phyloP scores from a whole-genome alignment of 2,797 vertebrate species.

The Geotria australis region DNA sequence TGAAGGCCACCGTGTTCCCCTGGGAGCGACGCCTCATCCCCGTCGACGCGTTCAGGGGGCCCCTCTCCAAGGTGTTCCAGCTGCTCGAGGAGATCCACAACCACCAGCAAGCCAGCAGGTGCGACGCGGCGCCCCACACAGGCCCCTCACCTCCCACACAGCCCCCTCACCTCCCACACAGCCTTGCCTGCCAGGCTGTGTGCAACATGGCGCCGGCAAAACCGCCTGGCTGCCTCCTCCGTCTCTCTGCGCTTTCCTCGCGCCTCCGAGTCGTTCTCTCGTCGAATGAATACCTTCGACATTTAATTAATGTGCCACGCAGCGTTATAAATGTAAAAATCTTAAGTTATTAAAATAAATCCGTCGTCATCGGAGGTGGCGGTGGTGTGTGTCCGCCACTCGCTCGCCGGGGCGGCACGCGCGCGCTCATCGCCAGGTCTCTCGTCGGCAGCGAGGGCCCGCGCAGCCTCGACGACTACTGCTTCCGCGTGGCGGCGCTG shows the following conservation, averaged over 20 bases:
- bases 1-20: slow-evolving; percentile 69
- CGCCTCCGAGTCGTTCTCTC: too few species aligned
- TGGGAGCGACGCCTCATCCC: slow-evolving; percentile 65
- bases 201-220: too few species aligned
- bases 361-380: too few species aligned
- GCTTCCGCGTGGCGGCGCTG: slow-evolving; percentile 65
- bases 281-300: too few species aligned
- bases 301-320: too few species aligned
- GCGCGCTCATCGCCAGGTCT: background rate
- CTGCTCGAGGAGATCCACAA: slow-evolving; percentile 77
- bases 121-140: background rate
- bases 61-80: slow-evolving; percentile 48
- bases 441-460: slow-evolving; percentile 14
- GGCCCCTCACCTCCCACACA: background rate
- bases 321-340: too few species aligned
- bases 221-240: too few species aligned
- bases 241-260: too few species aligned
- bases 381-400: too few species aligned
- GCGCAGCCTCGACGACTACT: slow-evolving; percentile 50
- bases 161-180: too few species aligned
- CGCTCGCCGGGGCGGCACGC: too few species aligned
- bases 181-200: background rate
- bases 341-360: too few species aligned
- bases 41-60: slow-evolving; percentile 59
- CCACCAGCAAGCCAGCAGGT: slow-evolving; percentile 59